These are phyloP conservation scores for Siphlonurus alternatus DNA, from an alignment of 2,888 invertebrate genomes.

Conservation along the genomic window DNA sequence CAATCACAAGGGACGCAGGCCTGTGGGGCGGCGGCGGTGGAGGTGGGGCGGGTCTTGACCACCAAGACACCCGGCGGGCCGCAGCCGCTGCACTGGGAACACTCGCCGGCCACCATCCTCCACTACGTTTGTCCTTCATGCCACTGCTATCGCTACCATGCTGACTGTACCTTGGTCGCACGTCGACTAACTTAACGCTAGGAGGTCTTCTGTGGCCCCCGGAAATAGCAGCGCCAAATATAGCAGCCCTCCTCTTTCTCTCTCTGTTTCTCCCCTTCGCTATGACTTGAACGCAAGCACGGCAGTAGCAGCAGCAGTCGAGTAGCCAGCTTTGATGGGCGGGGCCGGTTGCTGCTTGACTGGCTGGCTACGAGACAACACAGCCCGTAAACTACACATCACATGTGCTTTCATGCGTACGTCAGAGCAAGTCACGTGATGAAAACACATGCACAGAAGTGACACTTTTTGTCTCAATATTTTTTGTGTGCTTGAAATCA, in stretches of 20 bases:
- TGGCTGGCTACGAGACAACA: no score
- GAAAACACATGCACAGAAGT: no score
- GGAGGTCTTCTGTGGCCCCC: not conserved
- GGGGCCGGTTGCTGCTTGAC: no score
- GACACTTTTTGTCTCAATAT: no score
- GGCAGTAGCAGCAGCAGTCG: not conserved
- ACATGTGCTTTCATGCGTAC: no score
- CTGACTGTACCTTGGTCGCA: not conserved
- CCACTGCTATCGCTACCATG: not conserved
- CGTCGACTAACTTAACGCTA: not conserved
- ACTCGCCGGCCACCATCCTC: not conserved
- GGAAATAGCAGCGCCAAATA: not conserved
- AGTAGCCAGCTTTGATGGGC: not conserved
- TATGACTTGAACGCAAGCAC: not conserved
- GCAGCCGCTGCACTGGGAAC: not conserved
- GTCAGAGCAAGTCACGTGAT: no score
- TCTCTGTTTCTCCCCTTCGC: not conserved
- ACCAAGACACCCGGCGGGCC: not conserved
- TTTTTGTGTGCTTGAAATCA: no score
- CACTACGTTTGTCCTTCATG: constrained; percentile 1
- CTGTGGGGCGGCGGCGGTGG: not conserved
- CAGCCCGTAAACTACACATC: no score
- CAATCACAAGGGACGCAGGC: not conserved
- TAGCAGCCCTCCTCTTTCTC: not conserved
- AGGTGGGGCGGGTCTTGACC: not conserved